Base-by-base conservation (phyloP, 2,113 vertebrate species). In the Chloebia gouldiae region DNA sequence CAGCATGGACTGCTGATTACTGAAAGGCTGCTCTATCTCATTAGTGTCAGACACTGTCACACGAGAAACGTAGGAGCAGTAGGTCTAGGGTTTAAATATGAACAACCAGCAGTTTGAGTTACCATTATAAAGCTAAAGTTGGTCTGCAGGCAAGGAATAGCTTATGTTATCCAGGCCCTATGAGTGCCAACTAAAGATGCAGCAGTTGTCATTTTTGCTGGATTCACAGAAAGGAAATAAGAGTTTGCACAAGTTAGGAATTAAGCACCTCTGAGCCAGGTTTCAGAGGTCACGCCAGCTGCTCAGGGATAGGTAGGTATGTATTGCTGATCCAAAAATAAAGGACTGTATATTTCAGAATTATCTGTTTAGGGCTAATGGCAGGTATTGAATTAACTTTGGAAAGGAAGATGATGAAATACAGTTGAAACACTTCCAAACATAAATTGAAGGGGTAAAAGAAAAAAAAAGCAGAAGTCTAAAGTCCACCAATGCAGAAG, bases 111-210 rank as follows among this genome's bases (percentile, higher is more conserved):
- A 20, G 4, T 37, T 30, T 86, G 21, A 73, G 18, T 71, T 85
- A 31, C 19, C 17, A 33, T 75, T 21, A 49, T 44, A 51, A 78
- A 91, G 47, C 30, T 61, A 18, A 57, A 92, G 42, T 17, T 57
- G 66, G 54, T 24, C 27, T 86, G 7, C 24, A 25, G n/a, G 20
- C 31, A 88, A 59, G 25, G 15, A 53, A 14, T 40, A 27, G 33
- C 6, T 28, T 70, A 6, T 23, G 21, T 68, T 53, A 81, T n/a
- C 33, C n/a, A 71, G 69, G 25, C 13, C 6, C 9, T 66, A 4
- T 27, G 39, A 64, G 23, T 59, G 49, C 12, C 0, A 0, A 42
- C 23, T 33, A 49, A 42, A 85, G 28, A 10, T 51, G 6, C 27
- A 12, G 15, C 37, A 9, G 11, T 39, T 73, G 30, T 42, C 45